These are phyloP conservation scores for Ericerus pela DNA, from an alignment of 1,140 invertebrate species.

Conservation along the genomic window DNA sequence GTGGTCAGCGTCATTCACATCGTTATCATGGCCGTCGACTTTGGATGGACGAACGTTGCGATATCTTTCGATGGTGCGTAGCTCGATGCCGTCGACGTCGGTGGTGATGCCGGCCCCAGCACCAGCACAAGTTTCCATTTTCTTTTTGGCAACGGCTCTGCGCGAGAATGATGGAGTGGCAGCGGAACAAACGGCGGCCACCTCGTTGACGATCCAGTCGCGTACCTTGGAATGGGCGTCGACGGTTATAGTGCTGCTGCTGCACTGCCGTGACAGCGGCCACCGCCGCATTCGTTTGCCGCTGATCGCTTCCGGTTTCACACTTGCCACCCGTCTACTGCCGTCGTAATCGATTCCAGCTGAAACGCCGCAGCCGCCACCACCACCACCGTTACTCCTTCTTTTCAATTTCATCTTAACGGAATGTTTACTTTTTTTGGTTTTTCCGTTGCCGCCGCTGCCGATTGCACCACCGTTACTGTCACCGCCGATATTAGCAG, in stretches of 20 bases:
- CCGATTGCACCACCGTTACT: too few relatives aligned
- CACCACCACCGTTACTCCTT: too few relatives aligned
- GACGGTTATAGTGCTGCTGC: slow-evolving; percentile 49
- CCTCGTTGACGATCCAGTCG: slow-evolving; percentile 58
- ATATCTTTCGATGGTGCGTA: slow-evolving; percentile 1
- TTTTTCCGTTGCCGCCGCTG: too few relatives aligned
- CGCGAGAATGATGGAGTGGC: too few relatives aligned
- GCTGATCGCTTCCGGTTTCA: slow-evolving; percentile 36
- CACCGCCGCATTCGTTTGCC: slow-evolving; percentile 46
- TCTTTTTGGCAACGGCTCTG: slow-evolving; percentile 37
- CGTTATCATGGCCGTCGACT: neutral
- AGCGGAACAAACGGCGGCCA: slow-evolving; percentile 50
- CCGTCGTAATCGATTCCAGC: slow-evolving; percentile 29
- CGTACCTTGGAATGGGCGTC: slow-evolving; percentile 69
- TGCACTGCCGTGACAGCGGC: slow-evolving; percentile 51
- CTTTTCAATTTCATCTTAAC: too few relatives aligned
- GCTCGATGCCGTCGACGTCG: neutral
- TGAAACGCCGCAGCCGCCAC: too few relatives aligned
- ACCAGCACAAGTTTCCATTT: slow-evolving; percentile 8
- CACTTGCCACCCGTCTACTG: slow-evolving; percentile 32
- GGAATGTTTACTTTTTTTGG: too few relatives aligned
- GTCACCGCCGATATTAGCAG: too few relatives aligned
- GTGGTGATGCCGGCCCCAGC: too few relatives aligned
- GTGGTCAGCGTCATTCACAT: neutral
- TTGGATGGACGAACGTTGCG: too few relatives aligned